Percentiles rank a stretch among this genome's conserved stretches.
Evolutionary conservation across 2,888 invertebrate genomes (phyloP).

Genomic region (Monochamus alternatus): DNA sequence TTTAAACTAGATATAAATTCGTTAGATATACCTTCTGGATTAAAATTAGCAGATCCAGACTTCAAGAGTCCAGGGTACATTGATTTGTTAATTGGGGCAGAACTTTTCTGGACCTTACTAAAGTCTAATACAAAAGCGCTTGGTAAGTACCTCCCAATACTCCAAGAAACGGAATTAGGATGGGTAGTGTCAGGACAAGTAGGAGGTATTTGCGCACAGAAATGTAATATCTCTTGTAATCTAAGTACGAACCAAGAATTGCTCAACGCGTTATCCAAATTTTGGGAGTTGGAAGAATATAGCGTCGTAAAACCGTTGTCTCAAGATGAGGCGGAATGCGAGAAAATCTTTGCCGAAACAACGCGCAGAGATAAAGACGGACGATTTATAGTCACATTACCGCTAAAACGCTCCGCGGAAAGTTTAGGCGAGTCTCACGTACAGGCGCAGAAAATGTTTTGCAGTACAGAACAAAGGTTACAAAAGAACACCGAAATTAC

Average conservation of each 20-base stretch:
- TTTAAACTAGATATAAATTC: neutral
- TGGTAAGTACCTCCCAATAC: slow-evolving; percentile 29
- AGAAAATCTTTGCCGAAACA: neutral
- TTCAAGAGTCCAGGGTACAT: slow-evolving; percentile 43
- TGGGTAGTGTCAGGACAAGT: slow-evolving; percentile 49
- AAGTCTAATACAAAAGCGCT: slow-evolving; percentile 30
- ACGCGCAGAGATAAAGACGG: slow-evolving; percentile 13
- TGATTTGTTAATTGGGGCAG: slow-evolving; percentile 49
- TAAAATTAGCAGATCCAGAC: slow-evolving; percentile 49
- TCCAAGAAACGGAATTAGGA: slow-evolving; percentile 49
- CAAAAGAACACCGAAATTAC: neutral
- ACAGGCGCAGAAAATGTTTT: slow-evolving; percentile 6
- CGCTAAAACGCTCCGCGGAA: neutral
- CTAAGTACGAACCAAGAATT: slow-evolving; percentile 17
- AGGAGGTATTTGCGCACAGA: neutral
- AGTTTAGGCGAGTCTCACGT: slow-evolving; percentile 5
- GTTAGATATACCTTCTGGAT: slow-evolving; percentile 8
- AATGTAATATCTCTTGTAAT: neutral
- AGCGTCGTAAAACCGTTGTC: neutral
- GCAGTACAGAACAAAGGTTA: neutral
- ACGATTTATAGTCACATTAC: slow-evolving; percentile 12
- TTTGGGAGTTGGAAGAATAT: slow-evolving; percentile 51
- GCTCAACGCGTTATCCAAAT: slow-evolving; percentile 31
- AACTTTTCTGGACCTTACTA: slow-evolving; percentile 45
- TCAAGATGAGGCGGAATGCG: neutral